Evolutionary conservation across 2,797 vertebrate species (phyloP).

Genomic region (Falco berigora): DNA sequence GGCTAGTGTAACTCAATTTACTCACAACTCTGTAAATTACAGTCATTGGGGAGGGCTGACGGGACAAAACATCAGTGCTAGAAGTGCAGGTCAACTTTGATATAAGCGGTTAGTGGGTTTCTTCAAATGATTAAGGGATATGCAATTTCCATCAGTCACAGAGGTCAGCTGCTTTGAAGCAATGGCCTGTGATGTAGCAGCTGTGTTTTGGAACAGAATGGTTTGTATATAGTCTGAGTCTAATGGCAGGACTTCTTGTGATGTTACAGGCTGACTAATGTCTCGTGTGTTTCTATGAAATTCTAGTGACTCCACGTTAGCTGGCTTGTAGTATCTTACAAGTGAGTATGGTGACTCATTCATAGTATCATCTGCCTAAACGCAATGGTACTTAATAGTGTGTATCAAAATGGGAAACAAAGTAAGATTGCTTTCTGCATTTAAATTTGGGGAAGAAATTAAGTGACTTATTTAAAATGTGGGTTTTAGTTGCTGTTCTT

Average conservation of each 20-base stretch:
- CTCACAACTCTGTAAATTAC: background rate
- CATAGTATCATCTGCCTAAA: background rate
- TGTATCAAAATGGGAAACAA: background rate
- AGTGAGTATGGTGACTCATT: background rate
- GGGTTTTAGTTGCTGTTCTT: background rate
- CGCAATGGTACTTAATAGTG: background rate
- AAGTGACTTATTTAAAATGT: background rate
- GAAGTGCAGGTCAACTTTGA: background rate
- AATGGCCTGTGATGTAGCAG: background rate
- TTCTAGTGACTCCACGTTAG: background rate
- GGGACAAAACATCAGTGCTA: background rate
- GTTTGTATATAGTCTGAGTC: background rate
- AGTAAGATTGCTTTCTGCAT: background rate
- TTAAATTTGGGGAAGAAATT: background rate
- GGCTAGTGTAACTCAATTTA: background rate
- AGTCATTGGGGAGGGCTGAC: background rate
- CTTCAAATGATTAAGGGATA: background rate
- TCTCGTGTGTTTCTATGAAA: background rate
- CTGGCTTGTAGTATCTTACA: background rate
- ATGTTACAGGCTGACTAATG: background rate
- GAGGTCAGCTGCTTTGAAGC: conserved; percentile 32
- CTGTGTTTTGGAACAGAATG: background rate
- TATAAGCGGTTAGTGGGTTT: background rate
- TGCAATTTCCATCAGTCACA: background rate
- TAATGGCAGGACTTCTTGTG: background rate